Base-by-base conservation (phyloP, 2,113 vertebrate genomes). In the Albula goreensis region DNA sequence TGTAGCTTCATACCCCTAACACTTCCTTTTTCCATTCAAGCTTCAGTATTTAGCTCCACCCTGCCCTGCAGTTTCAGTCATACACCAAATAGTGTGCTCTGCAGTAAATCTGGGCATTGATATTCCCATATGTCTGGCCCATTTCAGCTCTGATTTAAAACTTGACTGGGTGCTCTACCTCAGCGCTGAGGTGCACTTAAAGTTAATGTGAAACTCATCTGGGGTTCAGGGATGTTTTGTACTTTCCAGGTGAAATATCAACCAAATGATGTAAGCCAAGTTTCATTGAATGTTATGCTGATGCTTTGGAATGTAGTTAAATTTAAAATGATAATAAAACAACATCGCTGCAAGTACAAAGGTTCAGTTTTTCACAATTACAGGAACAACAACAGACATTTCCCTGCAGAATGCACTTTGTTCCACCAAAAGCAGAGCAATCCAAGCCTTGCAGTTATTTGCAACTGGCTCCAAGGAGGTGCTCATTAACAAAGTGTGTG, bases 401-500 rank as follows among this genome's bases (percentile, higher is more conserved):
- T 50, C 70, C 78, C 70, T 22, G 2, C 50, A 50, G 83, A 84
- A 70, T 84, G 83, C 66, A 52, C 66, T 84, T 77, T 51, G 83
- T 77, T 84, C 63, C 60, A 84, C 63, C 83, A 74, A 49, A 48
- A 50, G 22, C 66, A 82, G 22, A 7, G 8, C 63, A 41, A n/a
- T 82, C 51, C 52, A 11, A 22, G 70, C 6, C 6, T 31, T 25
- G n/a, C 70, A 74, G 70, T 22, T 25, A 74, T 22, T 66, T 5
- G 17, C 22, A 22, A 19, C 57, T 83, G 41, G 31, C 82, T 70
- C 17, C 82, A 57, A 70, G 53, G 31, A 70, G 17, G 13, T 31
- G 41, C 48, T 83, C 82, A 83, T 70, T 83, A 83, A 49, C 57
- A n/a, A 50, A 80, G 85, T 63, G 77, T 60, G 78, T 19, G 25